These are phyloP conservation scores for fruit fly (Drosophila melanogaster) DNA, from an alignment of 1,140 invertebrate species.

Conservation along the genomic window Release_6_plus_ISO1_MT NT_033777.3:12646501-12647000, in stretches of 20 bases:
- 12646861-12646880: not conserved
- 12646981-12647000: not conserved
- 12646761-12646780: slow-evolving; percentile 31
- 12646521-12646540: slow-evolving; percentile 41
- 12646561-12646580: slow-evolving; percentile 73
- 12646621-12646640: not conserved
- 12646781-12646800: slow-evolving; percentile 34
- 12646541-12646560: slow-evolving; percentile 64
- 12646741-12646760: slow-evolving; percentile 5
- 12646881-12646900: slow-evolving; percentile 7
- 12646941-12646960: slow-evolving; percentile 15
- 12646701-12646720: slow-evolving; percentile 56
- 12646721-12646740: slow-evolving; percentile 7
- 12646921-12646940: slow-evolving; percentile 58
- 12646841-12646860: slow-evolving; percentile 29
- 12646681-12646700: slow-evolving; percentile 58
- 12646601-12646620: slow-evolving; percentile 12
- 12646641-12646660: slow-evolving; percentile 15
- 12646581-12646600: slow-evolving; percentile 54
- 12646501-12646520: slow-evolving; percentile 54
- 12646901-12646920: slow-evolving; percentile 12
- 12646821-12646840: slow-evolving; percentile 46
- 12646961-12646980: slow-evolving; percentile 37
- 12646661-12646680: slow-evolving; percentile 39
- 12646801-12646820: slow-evolving; percentile 32